Evolutionary conservation across 1,140 invertebrate species (phyloP), one percentile per base, ranked within the genome.

Genomic region (Macrocentrus cingulum): DNA sequence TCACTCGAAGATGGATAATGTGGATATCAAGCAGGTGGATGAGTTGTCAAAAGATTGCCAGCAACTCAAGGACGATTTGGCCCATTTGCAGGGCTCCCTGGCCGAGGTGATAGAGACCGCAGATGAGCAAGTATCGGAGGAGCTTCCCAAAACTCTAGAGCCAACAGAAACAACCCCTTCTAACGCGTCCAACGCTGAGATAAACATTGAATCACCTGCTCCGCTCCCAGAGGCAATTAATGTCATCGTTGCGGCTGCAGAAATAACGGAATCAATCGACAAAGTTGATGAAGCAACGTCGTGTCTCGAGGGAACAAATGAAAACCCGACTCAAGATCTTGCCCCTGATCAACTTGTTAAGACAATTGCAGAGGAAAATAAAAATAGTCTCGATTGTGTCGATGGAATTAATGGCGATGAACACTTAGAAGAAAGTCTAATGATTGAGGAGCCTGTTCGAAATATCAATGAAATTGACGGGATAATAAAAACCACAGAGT

Each of bases 1-100:
- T 60, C 3, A 34, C 61, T 69, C 0, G 68, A 83, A 74, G 75
- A 71, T 23, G 84, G 88, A 64, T 73, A 44, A 80, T 77, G 5
- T 66, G 71, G 25, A 74, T 7, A 59, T 62, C 15, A 60, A 66
- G 44, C 54, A 85, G 80, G 80, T 84, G 25, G 84, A 86, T 53
- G 74, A 81, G 15, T 83, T 86, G 78, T 77, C 82, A 0, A 81
- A 82, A 1, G 84, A 85, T 56, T 85, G 84, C 58, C 81, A 81
- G 6, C 80, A 85, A 56, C 68, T 87, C 2, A 81, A 83, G 51
- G 80, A 85, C 55, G 84, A 83, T 52, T 70, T 86, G 18, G 80
- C 81, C 2, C 81, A 85, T 60, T 65, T 85, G 15, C 83, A 86
- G 60, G 82, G 68, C n/a, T 62, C 67, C 2, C 48, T 69, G 7